Evolutionary conservation across 2,888 invertebrate species (phyloP).

Genomic region (Drosophila koepferae): DNA sequence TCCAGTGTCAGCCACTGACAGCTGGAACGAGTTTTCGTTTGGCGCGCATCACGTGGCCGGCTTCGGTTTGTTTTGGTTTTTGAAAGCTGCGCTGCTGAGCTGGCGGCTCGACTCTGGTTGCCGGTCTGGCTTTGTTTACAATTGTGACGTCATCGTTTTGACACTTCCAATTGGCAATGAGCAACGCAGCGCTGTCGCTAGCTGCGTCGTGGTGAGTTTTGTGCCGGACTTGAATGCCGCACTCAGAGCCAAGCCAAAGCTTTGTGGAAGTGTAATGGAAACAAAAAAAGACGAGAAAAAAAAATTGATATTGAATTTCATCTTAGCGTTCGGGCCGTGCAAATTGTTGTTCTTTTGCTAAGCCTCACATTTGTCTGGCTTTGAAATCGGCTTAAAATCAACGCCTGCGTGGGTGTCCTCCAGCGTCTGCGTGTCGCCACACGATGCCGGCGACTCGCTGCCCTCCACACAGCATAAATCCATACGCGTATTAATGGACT

Average conservation of each 20-base stretch:
- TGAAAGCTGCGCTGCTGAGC: slow-evolving; percentile 17
- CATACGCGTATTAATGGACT: slow-evolving; percentile 67
- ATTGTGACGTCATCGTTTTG: slow-evolving; percentile 75
- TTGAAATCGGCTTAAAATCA: slow-evolving; percentile 80
- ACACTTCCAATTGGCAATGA: slow-evolving; percentile 64
- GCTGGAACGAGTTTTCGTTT: slow-evolving; percentile 66
- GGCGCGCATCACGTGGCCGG: slow-evolving; percentile 69
- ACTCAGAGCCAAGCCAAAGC: slow-evolving; percentile 44
- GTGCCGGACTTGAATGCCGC: slow-evolving; percentile 58
- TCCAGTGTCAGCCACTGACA: slow-evolving; percentile 58
- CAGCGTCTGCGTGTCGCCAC: slow-evolving; percentile 36
- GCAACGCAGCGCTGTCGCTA: slow-evolving; percentile 13
- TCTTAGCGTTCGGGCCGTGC: slow-evolving; percentile 49
- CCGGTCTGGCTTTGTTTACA: slow-evolving; percentile 66
- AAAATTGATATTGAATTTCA: slow-evolving; percentile 68
- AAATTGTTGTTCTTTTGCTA: slow-evolving; percentile 64
- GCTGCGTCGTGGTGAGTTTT: slow-evolving; percentile 52
- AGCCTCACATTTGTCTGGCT: slow-evolving; percentile 77
- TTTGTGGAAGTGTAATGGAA: slow-evolving; percentile 17
- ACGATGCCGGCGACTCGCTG: slow-evolving; percentile 22
- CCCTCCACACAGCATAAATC: slow-evolving; percentile 48
- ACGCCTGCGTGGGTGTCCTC: slow-evolving; percentile 77
- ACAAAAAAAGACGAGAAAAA: slow-evolving; percentile 12
- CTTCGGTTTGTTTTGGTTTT: slow-evolving; percentile 76
- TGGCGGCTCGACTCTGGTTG: slow-evolving; percentile 9